Percentiles rank a stretch among this genome's conserved stretches.
Evolutionary conservation across 2,888 invertebrate species (phyloP).

Genomic region (Oegoconia quadripuncta): DNA sequence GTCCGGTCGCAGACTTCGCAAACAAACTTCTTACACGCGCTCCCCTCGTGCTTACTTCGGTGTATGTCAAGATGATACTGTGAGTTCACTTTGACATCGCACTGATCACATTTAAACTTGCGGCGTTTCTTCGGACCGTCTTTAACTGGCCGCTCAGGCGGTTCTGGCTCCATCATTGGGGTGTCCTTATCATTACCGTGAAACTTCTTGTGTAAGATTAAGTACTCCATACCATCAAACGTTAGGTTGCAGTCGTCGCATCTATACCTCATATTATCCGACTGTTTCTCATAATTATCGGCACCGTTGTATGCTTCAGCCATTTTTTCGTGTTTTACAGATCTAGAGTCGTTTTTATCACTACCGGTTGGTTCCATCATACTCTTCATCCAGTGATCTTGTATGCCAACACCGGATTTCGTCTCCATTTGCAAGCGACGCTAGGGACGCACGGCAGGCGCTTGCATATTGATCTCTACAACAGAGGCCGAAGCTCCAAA

Average conservation of each 20-base stretch:
- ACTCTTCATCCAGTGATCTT: conserved; percentile 74
- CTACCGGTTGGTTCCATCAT: conserved; percentile 71
- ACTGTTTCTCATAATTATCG: conserved; percentile 58
- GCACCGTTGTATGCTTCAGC: conserved; percentile 58
- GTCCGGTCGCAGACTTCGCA: conserved; percentile 70
- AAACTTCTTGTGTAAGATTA: conserved; percentile 70
- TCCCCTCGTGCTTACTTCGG: conserved; percentile 69
- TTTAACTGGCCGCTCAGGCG: conserved; percentile 28
- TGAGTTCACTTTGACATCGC: conserved; percentile 71
- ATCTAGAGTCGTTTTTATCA: conserved; percentile 59
- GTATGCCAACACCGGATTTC: conserved; percentile 61
- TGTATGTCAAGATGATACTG: conserved; percentile 72
- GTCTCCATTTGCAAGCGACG: conserved; percentile 62
- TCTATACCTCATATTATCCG: conserved; percentile 49
- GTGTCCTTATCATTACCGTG: conserved; percentile 67
- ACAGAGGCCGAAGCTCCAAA: conserved; percentile 31
- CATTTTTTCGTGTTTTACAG: conserved; percentile 72
- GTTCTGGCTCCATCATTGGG: conserved; percentile 51
- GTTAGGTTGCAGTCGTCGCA: conserved; percentile 69
- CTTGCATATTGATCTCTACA: conserved; percentile 64
- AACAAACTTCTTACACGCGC: conserved; percentile 58
- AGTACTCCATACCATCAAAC: conserved; percentile 67
- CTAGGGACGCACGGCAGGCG: conserved; percentile 49
- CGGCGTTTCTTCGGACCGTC: conserved; percentile 62
- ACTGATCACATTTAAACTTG: conserved; percentile 69